Evolutionary conservation across 2,797 vertebrate species (phyloP).

Genomic region (Leptodactylus fallax): DNA sequence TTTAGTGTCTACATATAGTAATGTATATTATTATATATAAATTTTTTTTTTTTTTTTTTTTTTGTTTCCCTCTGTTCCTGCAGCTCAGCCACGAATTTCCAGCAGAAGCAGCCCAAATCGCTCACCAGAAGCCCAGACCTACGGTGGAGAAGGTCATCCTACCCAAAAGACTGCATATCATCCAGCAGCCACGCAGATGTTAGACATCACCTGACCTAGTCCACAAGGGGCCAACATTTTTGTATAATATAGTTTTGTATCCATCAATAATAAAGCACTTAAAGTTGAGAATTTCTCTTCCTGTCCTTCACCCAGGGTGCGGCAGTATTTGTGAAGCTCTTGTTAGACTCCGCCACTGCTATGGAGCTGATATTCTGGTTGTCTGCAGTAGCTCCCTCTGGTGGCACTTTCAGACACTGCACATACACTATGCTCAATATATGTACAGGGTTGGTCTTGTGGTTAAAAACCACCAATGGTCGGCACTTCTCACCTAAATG

Average conservation of each 20-base stretch:
- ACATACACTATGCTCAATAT: too few species aligned
- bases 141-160: conserved; percentile 83
- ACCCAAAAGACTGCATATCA: conserved; percentile 79
- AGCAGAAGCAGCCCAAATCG: conserved; percentile 82
- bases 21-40: too few species aligned
- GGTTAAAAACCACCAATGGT: too few species aligned
- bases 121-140: conserved; percentile 85
- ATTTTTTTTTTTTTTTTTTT: background rate
- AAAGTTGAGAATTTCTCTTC: background rate
- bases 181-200: conserved; percentile 93
- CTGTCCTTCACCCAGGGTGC: background rate
- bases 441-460: too few species aligned
- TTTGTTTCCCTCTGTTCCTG: conserved; percentile 60
- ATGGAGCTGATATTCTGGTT: too few species aligned
- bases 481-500: too few species aligned
- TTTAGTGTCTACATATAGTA: too few species aligned
- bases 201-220: conserved; percentile 68
- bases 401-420: too few species aligned
- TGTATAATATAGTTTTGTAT: conserved; percentile 49
- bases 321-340: too few species aligned
- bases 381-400: too few species aligned
- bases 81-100: conserved; percentile 89
- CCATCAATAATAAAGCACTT: conserved; percentile 38
- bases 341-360: too few species aligned
- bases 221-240: background rate